A percentile compares a stretch with the other conserved stretches of the same genome.
phyloP scores from a whole-genome alignment of 2,888 invertebrate species.

The Cheilosia pagana region DNA sequence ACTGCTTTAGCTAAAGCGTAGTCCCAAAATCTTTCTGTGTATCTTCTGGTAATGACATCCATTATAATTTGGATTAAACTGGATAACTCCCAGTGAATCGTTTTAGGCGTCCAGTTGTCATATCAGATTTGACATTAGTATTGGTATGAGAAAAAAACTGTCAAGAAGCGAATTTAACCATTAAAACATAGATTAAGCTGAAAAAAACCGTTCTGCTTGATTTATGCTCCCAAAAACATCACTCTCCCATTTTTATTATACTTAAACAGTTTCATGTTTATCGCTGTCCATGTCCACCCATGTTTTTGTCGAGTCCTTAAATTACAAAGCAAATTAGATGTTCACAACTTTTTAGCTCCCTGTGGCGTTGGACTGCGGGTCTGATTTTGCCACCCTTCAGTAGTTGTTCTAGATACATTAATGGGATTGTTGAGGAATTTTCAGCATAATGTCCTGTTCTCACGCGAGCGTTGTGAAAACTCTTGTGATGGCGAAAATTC shows the following conservation, averaged over 20 bases:
- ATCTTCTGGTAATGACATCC: too few relatives aligned
- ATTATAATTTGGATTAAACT: too few relatives aligned
- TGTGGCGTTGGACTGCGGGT: background rate
- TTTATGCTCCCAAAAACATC: background rate
- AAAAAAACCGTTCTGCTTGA: too few relatives aligned
- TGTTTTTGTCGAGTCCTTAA: conserved; percentile 16
- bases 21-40: too few relatives aligned
- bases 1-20: too few relatives aligned
- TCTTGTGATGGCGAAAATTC: background rate
- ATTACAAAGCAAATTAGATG: conserved; percentile 37
- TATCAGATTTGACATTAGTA: too few relatives aligned
- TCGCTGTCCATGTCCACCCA: conserved; percentile 7
- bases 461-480: conserved; percentile 33
- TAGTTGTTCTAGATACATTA: background rate
- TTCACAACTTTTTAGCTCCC: conserved; percentile 7
- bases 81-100: too few relatives aligned
- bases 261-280: background rate
- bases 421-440: conserved; percentile 32
- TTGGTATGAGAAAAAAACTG: too few relatives aligned
- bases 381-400: conserved; percentile 5
- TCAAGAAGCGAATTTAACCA: too few relatives aligned
- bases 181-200: too few relatives aligned
- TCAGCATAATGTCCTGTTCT: conserved; percentile 39
- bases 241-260: background rate
- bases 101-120: too few relatives aligned